A percentile compares a stretch with the other conserved stretches of the same genome.
These are phyloP conservation scores for Neoscelio sp. DNA, from an alignment of 2,888 invertebrate species.

Conservation along the genomic window DNA sequence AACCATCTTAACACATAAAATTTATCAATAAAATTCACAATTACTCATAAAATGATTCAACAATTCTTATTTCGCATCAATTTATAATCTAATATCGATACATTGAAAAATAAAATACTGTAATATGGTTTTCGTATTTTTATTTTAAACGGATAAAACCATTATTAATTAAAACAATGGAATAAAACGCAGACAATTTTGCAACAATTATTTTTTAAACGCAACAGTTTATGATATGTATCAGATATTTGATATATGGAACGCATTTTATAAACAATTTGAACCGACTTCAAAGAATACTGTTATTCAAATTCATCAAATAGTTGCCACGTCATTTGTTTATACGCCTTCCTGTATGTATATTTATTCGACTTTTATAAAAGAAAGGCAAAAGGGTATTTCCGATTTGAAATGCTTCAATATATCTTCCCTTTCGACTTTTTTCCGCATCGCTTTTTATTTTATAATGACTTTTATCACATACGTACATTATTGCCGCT, in stretches of 20 bases:
- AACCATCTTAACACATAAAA: too few species aligned
- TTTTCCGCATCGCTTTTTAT: constrained; percentile 49
- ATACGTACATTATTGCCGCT: constrained; percentile 67
- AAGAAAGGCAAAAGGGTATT: constrained; percentile 44
- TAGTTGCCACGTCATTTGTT: constrained; percentile 55
- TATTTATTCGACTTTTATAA: constrained; percentile 42
- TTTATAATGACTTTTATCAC: constrained; percentile 66
- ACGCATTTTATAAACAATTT: constrained; percentile 21
- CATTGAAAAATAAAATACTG: too few species aligned
- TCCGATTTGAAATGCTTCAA: constrained; percentile 30
- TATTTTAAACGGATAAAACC: too few species aligned
- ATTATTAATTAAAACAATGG: too few species aligned
- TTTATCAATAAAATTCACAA: too few species aligned
- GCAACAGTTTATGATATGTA: constrained; percentile 36
- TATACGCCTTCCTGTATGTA: constrained; percentile 22
- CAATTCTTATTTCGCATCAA: too few species aligned
- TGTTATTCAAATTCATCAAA: constrained; percentile 30
- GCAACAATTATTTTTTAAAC: constrained; percentile 21
- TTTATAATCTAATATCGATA: too few species aligned
- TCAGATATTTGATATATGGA: not conserved
- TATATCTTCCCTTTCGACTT: constrained; percentile 55
- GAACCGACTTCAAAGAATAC: too few species aligned
- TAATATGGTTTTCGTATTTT: too few species aligned
- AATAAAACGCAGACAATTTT: constrained; percentile 25
- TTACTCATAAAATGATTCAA: too few species aligned